These are phyloP conservation scores for Parthenolecanium corni DNA, from an alignment of 2,888 invertebrate species.

Conservation along the genomic window DNA sequence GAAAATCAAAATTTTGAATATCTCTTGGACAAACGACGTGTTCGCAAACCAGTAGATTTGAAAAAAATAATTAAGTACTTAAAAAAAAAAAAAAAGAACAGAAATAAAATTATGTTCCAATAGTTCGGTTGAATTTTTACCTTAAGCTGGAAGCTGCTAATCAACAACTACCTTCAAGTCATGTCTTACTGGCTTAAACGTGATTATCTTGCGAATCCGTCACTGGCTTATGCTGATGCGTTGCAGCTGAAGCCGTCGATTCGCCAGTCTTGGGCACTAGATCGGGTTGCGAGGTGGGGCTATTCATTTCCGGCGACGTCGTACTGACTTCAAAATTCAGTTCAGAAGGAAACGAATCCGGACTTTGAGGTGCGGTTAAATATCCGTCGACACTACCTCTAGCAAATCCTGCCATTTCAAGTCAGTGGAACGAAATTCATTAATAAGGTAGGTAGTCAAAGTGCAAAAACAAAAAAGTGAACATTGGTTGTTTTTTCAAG, in stretches of 20 bases:
- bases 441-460: neutral
- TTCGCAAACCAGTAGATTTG: no score
- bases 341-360: constrained; percentile 12
- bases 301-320: neutral
- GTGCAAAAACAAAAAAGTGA: neutral
- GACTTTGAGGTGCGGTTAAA: constrained; percentile 35
- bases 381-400: constrained; percentile 34
- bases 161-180: no score
- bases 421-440: neutral
- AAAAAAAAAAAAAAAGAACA: no score
- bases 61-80: no score
- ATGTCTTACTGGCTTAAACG: neutral
- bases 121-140: no score
- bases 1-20: no score
- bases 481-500: neutral
- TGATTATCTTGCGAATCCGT: neutral
- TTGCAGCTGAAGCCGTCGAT: no score
- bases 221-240: neutral
- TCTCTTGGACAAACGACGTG: no score
- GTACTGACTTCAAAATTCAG: neutral
- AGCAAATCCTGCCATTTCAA: constrained; percentile 23
- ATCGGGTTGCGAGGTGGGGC: neutral
- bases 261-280: no score
- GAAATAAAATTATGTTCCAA: no score
- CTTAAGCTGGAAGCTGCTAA: no score